A percentile compares a stretch with the other conserved stretches of the same genome.
These are phyloP conservation scores for Cotesia typhae DNA, from an alignment of 1,140 invertebrate species.

Conservation along the genomic window DNA sequence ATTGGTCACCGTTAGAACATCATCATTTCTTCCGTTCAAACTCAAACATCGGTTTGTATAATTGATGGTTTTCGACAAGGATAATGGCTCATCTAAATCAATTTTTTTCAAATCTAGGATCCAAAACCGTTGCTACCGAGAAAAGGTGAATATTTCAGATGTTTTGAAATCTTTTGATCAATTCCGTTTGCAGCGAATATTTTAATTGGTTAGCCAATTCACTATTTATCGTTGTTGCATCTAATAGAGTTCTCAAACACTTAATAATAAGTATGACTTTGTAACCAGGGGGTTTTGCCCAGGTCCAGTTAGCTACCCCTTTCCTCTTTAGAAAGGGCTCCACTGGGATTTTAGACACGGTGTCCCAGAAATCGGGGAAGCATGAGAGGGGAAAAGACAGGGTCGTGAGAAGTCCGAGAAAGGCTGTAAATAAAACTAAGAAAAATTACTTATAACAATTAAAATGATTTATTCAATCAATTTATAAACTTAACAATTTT, in stretches of 20 bases:
- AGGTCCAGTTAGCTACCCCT: too few relatives aligned
- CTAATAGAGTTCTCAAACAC: not conserved
- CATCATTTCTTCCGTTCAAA: not conserved
- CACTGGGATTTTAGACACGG: too few relatives aligned
- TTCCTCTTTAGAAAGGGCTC: too few relatives aligned
- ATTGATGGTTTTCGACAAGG: not conserved
- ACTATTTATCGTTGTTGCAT: not conserved
- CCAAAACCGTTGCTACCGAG: not conserved
- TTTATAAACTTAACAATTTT: too few relatives aligned
- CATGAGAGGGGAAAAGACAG: too few relatives aligned
- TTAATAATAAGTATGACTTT: not conserved
- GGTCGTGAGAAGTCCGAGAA: too few relatives aligned
- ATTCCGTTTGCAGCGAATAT: not conserved
- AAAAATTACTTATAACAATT: too few relatives aligned
- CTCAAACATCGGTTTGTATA: not conserved
- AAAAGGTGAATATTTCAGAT: not conserved
- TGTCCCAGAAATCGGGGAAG: too few relatives aligned
- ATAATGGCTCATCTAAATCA: not conserved
- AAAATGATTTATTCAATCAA: too few relatives aligned
- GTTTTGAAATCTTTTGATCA: not conserved
- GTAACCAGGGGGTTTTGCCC: too few relatives aligned
- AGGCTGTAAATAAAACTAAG: too few relatives aligned
- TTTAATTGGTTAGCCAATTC: slow-evolving; percentile 1
- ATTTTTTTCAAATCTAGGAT: slow-evolving; percentile 8
- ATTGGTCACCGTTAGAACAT: not conserved